A percentile compares a stretch with the other conserved stretches of the same genome.
Conservation (phyloP, 2,888 invertebrate species). For the Drosophila subquinaria region DNA sequence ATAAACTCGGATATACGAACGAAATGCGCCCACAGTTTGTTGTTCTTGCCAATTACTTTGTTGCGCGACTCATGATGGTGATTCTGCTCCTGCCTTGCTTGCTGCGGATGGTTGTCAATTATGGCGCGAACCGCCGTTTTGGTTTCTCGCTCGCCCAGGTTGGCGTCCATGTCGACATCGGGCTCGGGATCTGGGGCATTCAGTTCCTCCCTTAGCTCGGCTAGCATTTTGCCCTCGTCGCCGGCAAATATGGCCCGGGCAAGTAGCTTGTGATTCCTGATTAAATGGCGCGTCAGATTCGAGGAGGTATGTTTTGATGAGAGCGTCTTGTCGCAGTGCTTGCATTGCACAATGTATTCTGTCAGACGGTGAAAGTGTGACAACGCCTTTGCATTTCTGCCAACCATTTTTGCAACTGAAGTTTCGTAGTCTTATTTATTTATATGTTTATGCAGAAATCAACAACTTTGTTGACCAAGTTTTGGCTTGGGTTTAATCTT, state of each 20-base stretch:
- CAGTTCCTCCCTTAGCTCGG: slow-evolving; percentile 64
- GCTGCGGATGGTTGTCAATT: slow-evolving; percentile 56
- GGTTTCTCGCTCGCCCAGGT: slow-evolving; percentile 64
- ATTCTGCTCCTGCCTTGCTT: slow-evolving; percentile 41
- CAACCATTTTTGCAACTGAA: slow-evolving; percentile 61
- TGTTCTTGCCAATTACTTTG: slow-evolving; percentile 70
- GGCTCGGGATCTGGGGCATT: slow-evolving; percentile 60
- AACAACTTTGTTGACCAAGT: slow-evolving; percentile 29
- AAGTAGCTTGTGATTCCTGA: slow-evolving; percentile 63
- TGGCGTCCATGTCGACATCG: slow-evolving; percentile 51
- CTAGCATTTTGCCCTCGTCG: slow-evolving; percentile 71
- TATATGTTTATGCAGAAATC: slow-evolving; percentile 13
- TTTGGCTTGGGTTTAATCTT: slow-evolving; percentile 50
- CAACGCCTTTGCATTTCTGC: slow-evolving; percentile 73
- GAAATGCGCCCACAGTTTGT: slow-evolving; percentile 70
- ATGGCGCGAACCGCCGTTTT: slow-evolving; percentile 68
- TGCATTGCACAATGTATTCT: slow-evolving; percentile 73
- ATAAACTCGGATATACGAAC: slow-evolving; percentile 71
- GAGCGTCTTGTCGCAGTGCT: slow-evolving; percentile 73
- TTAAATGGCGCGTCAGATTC: slow-evolving; percentile 72
- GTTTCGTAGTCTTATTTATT: slow-evolving; percentile 15
- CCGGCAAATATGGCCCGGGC: slow-evolving; percentile 70
- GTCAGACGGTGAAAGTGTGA: slow-evolving; percentile 72
- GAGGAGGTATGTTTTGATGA: slow-evolving; percentile 76
- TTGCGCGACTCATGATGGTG: slow-evolving; percentile 55